These are phyloP conservation scores for Meta bourneti DNA, from an alignment of 2,888 invertebrate genomes.

Conservation along the genomic window DNA sequence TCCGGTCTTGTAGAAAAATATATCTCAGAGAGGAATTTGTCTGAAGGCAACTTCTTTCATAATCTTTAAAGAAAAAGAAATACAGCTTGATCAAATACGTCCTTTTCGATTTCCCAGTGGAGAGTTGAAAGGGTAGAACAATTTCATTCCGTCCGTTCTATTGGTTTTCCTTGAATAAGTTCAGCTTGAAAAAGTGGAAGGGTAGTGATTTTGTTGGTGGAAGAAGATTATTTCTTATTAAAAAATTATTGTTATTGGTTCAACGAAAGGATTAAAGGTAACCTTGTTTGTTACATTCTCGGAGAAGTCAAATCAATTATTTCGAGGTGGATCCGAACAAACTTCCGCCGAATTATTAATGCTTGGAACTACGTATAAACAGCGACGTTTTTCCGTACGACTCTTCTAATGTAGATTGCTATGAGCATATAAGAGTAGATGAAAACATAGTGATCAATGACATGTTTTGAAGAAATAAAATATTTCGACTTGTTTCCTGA, in stretches of 20 bases:
- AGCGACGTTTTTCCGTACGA: no score
- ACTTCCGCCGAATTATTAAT: no score
- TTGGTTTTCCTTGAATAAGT: constrained; percentile 38
- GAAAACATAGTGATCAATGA: no score
- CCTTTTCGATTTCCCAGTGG: constrained; percentile 44
- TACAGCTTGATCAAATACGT: constrained; percentile 51
- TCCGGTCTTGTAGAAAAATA: constrained; percentile 19
- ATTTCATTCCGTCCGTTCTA: constrained; percentile 28
- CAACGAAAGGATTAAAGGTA: constrained; percentile 22
- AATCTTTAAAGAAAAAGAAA: constrained; percentile 32
- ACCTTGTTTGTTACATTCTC: neutral
- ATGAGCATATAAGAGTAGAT: no score
- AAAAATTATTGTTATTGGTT: constrained; percentile 23
- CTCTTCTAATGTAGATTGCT: no score
- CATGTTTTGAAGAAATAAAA: no score
- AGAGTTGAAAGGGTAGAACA: constrained; percentile 37
- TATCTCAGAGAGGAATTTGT: neutral
- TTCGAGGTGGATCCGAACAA: neutral
- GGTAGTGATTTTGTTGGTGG: constrained; percentile 39
- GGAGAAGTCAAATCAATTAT: neutral
- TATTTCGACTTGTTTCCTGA: no score
- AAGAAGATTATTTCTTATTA: constrained; percentile 30
- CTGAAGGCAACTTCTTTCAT: constrained; percentile 49
- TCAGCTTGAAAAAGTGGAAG: constrained; percentile 25
- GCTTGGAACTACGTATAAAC: no score